Evolutionary conservation across 2,797 vertebrate genomes (phyloP), one percentile per base, ranked within the genome.

Genomic region (Limnodromus scolopaceus): DNA sequence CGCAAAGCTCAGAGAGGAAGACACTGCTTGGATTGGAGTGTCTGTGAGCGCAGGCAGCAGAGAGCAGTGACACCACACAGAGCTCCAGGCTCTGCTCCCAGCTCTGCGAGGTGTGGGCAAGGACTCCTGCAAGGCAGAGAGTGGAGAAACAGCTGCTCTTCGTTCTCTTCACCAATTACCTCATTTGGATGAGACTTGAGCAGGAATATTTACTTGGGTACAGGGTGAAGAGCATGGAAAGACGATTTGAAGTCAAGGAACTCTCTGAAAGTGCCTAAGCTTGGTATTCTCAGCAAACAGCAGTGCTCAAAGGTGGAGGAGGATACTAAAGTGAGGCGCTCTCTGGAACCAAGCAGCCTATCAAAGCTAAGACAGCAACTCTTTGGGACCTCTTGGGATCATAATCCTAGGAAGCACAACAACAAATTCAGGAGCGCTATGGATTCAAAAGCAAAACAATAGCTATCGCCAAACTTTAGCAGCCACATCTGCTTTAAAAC

Each of bases 1-100:
- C 27, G 71, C 64, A 53, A 8, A 71, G 95, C 85, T 28, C 49
- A 7, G 83, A 92, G 91, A 57, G 82, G 83, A 69, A 22, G 24
- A 3, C 30, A 3, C 78, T 17, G 89, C 94, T 24, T 4, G 38
- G 14, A 0, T 19, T 9, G 7, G 90, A 57, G 84, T 11, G 89
- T 8, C 89, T 58, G 91, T 9, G 70, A 5, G 57, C 27, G 53
- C 75, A 28, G 75, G 43, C 84, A 71, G 77, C 79, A 8, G 80
- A 10, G 63, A 70, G 63, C 83, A 14, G 17, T 1, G 60, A 22
- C 60, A 54, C 11, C 70, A 14, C 82, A 6, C 51, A 0, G 85
- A 16, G 80, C 89, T 91, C 68, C 58, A 5, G 32, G 3, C 87
- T 3, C 25, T 13, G 60, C 78, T 36, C 36, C 68, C 77, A 71